A percentile compares a stretch with the other conserved stretches of the same genome.
Evolutionary conservation across 2,888 invertebrate genomes (phyloP).

Genomic region (Schrankia costaestrigalis): DNA sequence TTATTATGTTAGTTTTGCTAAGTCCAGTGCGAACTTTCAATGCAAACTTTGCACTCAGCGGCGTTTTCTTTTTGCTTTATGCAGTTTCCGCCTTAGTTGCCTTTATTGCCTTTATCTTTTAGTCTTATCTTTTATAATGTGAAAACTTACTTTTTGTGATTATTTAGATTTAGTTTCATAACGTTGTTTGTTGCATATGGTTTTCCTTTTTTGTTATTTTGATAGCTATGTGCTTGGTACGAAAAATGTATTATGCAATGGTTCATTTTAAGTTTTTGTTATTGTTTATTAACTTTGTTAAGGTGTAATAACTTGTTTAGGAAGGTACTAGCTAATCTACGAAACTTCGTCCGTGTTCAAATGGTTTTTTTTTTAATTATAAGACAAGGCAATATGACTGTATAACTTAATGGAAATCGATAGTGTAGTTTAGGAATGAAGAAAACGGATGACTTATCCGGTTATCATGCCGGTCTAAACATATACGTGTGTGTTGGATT

Average conservation of each 20-base stretch:
- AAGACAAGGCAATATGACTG: too few relatives aligned
- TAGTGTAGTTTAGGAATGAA: too few relatives aligned
- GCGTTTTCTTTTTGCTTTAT: conserved; percentile 46
- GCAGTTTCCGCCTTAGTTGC: conserved; percentile 37
- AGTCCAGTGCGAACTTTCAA: conserved; percentile 35
- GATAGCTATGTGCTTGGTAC: not conserved
- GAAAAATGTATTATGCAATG: too few relatives aligned
- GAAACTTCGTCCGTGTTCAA: not conserved
- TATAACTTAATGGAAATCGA: too few relatives aligned
- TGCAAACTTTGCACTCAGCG: conserved; percentile 49
- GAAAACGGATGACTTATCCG: too few relatives aligned
- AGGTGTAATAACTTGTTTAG: too few relatives aligned
- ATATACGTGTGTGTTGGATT: too few relatives aligned
- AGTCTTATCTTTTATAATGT: conserved; percentile 39
- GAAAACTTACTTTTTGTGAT: conserved; percentile 29
- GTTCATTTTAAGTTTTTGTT: too few relatives aligned
- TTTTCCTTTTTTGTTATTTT: conserved; percentile 4
- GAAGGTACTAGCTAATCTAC: too few relatives aligned
- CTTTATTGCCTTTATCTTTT: conserved; percentile 37
- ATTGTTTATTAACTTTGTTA: too few relatives aligned
- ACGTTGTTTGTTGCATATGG: conserved; percentile 7
- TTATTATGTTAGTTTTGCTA: conserved; percentile 46
- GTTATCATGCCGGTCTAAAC: too few relatives aligned
- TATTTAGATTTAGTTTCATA: conserved; percentile 23
- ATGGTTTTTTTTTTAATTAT: not conserved